Base-by-base conservation (phyloP, 2,888 invertebrate genomes). In the Neoitamus cyanurus region DNA sequence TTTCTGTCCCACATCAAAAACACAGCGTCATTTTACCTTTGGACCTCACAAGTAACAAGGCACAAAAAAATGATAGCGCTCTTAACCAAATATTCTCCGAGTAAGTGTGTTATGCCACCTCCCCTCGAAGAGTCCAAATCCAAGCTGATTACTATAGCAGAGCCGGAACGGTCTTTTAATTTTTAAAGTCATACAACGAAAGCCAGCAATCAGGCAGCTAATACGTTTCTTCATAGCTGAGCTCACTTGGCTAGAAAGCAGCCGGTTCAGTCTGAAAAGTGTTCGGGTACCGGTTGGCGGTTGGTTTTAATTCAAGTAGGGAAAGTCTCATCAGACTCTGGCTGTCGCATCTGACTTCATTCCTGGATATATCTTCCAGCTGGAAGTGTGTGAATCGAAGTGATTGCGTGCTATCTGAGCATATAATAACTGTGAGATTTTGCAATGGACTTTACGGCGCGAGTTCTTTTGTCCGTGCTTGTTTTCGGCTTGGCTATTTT, bases 401-500 rank as follows among this genome's bases (percentile, higher is more conserved):
- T 9, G 4, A 58, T 25, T 20, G 58, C 58, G 25, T 6, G n/a
- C n/a, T n/a, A 20, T 58, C 58, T 58, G 6, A 15, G 1, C 20
- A 72, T 9, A n/a, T n/a, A 69, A 5, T 69, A 69, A 25, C 25
- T 70, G 13, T 15, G 15, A 72, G 15, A 34, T 34, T 34, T 28
- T 15, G 69, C 11, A 70, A 86, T 86, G 86, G 86, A 83, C 11
- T 84, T 83, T 36, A 72, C 82, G 7, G 73, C 72, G 5, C 78
- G 84, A 11, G 36, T 84, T 25, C 30, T 85, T 7, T 69, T 91
- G 84, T 89, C 88, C 15, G 87, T 80, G 2, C 7, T 89, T 4
- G 85, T 87, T n/a, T 84, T 90, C 72, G 82, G 87, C 7, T 11
- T 88, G 7, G 91, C 89, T 0, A 87, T 90, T 0, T 85, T 89